Base-by-base conservation (phyloP, 1,140 invertebrate genomes). In the Agrilus planipennis region DNA sequence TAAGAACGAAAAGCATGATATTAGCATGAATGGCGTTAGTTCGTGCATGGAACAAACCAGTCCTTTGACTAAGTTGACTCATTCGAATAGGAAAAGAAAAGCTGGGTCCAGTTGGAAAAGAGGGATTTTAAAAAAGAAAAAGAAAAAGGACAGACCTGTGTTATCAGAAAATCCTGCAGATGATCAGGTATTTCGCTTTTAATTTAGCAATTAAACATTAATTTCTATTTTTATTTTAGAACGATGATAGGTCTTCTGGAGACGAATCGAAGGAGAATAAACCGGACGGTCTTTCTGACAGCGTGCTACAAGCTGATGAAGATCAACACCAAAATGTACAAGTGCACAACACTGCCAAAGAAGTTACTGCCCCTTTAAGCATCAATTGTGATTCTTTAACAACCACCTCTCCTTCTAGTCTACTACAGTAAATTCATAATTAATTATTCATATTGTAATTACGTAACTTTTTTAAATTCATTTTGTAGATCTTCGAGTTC, bases 251-350 rank as follows among this genome's bases (percentile, higher is more conserved):
- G 31, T 46, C 49, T 9, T 51, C 65, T 1, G 66, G 68, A 45
- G 68, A 71, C 44, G 70, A 72, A 47, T 68, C 60, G 0, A 71
- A 72, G 49, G 69, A 71, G 55, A 70, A 71, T 50, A 68, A 68
- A 49, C 64, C 64, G 15, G 62, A 36, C 7, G 64, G 4, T 65
- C 62, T 16, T 61, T 60, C 5, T 63, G 61, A 2, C 62, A 61
- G 25, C 48, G 63, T 12, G n/a, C 16, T 19, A 66, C 58, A 43
- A 57, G 54, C 9, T 51, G 55, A 14, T 30, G 36, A 5, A 44
- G 43, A 14, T 41, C 53, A 5, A 46, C n/a, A n/a, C n/a, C n/a
- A n/a, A n/a, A n/a, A n/a, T n/a, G n/a, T n/a, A n/a, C n/a, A n/a
- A n/a, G n/a, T n/a, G n/a, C n/a, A 52, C 0, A 55, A 54, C 4